phyloP scores from a whole-genome alignment of 1,140 invertebrate species.

The Calliphora vicina region DNA sequence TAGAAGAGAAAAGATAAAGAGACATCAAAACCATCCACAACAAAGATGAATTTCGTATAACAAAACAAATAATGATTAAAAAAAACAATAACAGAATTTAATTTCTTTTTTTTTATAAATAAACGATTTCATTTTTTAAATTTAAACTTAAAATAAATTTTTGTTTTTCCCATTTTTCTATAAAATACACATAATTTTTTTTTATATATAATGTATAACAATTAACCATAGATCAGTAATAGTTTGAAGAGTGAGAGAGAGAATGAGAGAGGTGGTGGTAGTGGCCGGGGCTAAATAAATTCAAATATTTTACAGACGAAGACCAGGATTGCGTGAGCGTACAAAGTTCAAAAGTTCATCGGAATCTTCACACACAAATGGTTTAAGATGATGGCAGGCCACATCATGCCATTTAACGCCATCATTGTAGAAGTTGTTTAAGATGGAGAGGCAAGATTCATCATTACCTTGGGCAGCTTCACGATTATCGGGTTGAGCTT shows the following conservation, averaged over 20 bases:
- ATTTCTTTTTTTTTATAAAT: slow-evolving; percentile 26
- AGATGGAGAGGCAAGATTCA: slow-evolving; percentile 86
- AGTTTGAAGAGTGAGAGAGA: background rate
- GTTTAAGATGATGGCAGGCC: slow-evolving; percentile 89
- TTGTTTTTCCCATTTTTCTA: background rate
- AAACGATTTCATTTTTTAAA: slow-evolving; percentile 20
- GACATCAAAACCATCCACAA: background rate
- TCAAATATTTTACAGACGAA: slow-evolving; percentile 73
- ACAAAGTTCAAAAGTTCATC: slow-evolving; percentile 92
- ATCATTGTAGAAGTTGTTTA: slow-evolving; percentile 94
- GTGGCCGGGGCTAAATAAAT: background rate
- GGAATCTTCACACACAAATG: slow-evolving; percentile 92
- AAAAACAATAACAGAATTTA: slow-evolving; percentile 28
- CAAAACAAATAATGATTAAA: slow-evolving; percentile 22
- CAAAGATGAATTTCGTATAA: slow-evolving; percentile 21
- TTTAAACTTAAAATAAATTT: slow-evolving; percentile 38
- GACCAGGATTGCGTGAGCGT: slow-evolving; percentile 82
- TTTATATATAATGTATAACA: background rate
- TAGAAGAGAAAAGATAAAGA: background rate
- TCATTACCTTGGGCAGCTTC: slow-evolving; percentile 88
- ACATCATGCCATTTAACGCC: slow-evolving; percentile 92
- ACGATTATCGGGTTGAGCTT: slow-evolving; percentile 87
- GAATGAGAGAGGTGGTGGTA: background rate
- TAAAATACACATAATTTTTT: background rate
- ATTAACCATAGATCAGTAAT: slow-evolving; percentile 1